Evolutionary conservation across 2,797 vertebrate genomes (phyloP).

Genomic region (Siniperca undulata): DNA sequence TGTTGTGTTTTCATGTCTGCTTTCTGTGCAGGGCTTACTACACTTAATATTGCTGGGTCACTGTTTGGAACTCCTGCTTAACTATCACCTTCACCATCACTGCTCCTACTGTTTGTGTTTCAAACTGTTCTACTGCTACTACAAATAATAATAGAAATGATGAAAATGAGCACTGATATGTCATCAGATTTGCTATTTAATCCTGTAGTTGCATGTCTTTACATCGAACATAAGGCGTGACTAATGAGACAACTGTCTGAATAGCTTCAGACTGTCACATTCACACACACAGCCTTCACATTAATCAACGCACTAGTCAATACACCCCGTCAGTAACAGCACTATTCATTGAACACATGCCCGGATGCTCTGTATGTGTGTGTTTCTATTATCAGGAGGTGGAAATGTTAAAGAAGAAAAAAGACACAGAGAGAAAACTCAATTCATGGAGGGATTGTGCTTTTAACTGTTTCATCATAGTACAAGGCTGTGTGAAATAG

Average conservation of each 20-base stretch:
- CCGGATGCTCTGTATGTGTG: background rate
- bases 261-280: slow-evolving; percentile 30
- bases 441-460: background rate
- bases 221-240: slow-evolving; percentile 32
- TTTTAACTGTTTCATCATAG: background rate
- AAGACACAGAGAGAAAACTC: background rate
- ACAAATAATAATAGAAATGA: background rate
- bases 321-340: slow-evolving; percentile 58
- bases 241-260: slow-evolving; percentile 34
- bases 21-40: background rate
- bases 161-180: background rate
- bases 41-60: background rate
- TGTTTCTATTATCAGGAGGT: slow-evolving; percentile 1
- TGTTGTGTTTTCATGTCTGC: background rate
- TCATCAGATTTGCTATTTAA: background rate
- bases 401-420: background rate
- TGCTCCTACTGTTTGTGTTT: background rate
- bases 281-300: slow-evolving; percentile 57
- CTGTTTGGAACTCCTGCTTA: background rate
- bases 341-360: slow-evolving; percentile 48
- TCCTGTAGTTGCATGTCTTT: slow-evolving; percentile 12
- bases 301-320: slow-evolving; percentile 62
- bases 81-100: background rate
- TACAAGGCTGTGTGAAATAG: background rate
- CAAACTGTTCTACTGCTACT: background rate